Base-by-base conservation (phyloP, 2,113 vertebrate species). In the Hemichromis elongatus region DNA sequence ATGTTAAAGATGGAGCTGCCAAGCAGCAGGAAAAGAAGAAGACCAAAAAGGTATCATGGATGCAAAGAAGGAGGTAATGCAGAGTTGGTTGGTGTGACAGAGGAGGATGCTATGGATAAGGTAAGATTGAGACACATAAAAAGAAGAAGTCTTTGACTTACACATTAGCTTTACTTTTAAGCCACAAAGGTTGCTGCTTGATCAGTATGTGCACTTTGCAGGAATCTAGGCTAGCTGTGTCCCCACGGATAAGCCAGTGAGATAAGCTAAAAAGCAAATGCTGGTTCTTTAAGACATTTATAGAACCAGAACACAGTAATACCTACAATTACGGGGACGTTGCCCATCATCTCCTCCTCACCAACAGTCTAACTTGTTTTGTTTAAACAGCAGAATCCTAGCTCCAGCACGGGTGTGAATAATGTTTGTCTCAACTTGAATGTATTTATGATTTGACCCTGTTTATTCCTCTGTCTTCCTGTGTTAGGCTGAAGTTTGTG, bases 401-500 rank as follows among this genome's bases (percentile, higher is more conserved):
- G 30, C 45, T 57, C 7, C 9, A 26, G 9, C 8, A 2, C 1
- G 5, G 30, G 52, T 37, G 45, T 57, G 9, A 21, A 33, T 2
- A 5, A 9, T 55, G 30, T 82, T 40, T 5, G 57, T 57, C 13
- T 57, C 12, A 75, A 50, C 4, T 5, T 78, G 53, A 9, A 77
- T n/a, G 18, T 42, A 6, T 78, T 19, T 37, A 21, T 81, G 37
- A n/a, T 6, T 33, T 80, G 12, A 61, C 66, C 16, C 7, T 45
- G 42, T 52, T 24, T 59, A 14, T 50, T 78, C 61, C 52, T 80
- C 35, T 86, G 5, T 85, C 30, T 84, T 9, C 86, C 68, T 81
- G 84, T 91, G 61, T 86, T 93, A 99, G 98, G 98, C 98, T 80
- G 98, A 99, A 94, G 97, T 99, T 40, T 99, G 98, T 42, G 98